These are phyloP conservation scores for Ammodytes marinus DNA, from an alignment of 2,113 vertebrate genomes.

Conservation along the genomic window DNA sequence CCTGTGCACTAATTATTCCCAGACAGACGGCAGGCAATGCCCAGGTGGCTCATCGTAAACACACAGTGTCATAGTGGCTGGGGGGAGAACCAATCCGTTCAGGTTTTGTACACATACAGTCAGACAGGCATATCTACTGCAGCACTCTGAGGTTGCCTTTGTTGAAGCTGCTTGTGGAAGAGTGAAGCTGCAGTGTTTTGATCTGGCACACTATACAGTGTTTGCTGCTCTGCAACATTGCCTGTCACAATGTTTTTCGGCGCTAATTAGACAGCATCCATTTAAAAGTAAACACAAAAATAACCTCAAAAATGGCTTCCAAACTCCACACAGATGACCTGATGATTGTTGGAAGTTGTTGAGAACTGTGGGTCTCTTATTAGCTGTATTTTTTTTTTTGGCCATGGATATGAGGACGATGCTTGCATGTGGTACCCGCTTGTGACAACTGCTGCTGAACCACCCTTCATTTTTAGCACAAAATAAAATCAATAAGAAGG, in stretches of 20 bases:
- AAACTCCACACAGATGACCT: background rate
- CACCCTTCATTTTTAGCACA: background rate
- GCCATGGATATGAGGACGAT: background rate
- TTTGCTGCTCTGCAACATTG: background rate
- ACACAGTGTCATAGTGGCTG: conserved; percentile 51
- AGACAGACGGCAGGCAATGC: conserved; percentile 46
- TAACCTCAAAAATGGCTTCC: conserved; percentile 2
- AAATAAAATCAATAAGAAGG: background rate
- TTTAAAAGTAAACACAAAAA: conserved; percentile 15
- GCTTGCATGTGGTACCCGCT: background rate
- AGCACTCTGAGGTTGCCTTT: background rate
- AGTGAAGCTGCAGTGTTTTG: conserved; percentile 8
- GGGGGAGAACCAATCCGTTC: conserved; percentile 46
- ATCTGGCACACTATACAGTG: conserved; percentile 20
- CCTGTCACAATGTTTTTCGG: conserved; percentile 40
- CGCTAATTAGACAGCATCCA: conserved; percentile 13
- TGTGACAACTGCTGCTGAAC: background rate
- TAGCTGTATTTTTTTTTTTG: background rate
- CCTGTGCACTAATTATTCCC: conserved; percentile 73
- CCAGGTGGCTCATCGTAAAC: conserved; percentile 67
- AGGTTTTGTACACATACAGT: conserved; percentile 26
- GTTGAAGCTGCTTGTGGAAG: background rate
- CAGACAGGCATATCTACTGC: conserved; percentile 8
- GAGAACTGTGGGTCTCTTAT: background rate
- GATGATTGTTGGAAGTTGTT: background rate